These are phyloP conservation scores for Napeogenes inachia DNA, from an alignment of 2,888 invertebrate species.

Conservation along the genomic window DNA sequence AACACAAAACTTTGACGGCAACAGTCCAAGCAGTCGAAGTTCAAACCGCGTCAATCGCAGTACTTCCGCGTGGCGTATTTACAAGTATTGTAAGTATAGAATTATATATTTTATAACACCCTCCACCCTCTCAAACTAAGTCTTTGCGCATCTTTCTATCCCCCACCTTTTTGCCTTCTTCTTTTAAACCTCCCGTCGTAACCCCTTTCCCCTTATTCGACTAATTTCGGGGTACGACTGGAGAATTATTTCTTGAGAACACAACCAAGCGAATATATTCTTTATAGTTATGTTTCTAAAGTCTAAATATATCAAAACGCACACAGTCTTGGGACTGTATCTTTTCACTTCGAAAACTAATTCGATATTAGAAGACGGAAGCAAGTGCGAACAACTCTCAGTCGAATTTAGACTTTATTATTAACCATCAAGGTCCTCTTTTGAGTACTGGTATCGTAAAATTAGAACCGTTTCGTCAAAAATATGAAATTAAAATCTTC, in stretches of 20 bases:
- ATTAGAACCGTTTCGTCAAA: conserved; percentile 77
- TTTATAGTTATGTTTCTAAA: conserved; percentile 40
- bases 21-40: conserved; percentile 37
- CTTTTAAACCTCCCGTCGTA: conserved; percentile 77
- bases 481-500: conserved; percentile 79
- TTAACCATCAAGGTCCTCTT: conserved; percentile 33
- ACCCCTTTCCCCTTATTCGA: conserved; percentile 77
- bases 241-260: conserved; percentile 75
- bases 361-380: conserved; percentile 75
- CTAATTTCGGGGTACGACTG: conserved; percentile 78
- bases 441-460: conserved; percentile 43
- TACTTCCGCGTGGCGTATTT: conserved; percentile 77
- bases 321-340: conserved; percentile 75
- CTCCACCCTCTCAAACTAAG: conserved; percentile 72
- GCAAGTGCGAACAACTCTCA: conserved; percentile 50
- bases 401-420: conserved; percentile 34
- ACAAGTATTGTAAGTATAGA: conserved; percentile 79
- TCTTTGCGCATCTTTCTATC: conserved; percentile 78
- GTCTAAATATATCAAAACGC: conserved; percentile 43
- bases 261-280: conserved; percentile 45
- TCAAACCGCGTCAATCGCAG: conserved; percentile 42
- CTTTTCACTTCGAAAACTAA: conserved; percentile 78
- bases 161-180: conserved; percentile 77
- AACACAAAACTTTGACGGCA: no score
- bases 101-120: conserved; percentile 78